Base-by-base conservation (phyloP, 1,140 invertebrate genomes). In the Drosophila carrolli region DNA sequence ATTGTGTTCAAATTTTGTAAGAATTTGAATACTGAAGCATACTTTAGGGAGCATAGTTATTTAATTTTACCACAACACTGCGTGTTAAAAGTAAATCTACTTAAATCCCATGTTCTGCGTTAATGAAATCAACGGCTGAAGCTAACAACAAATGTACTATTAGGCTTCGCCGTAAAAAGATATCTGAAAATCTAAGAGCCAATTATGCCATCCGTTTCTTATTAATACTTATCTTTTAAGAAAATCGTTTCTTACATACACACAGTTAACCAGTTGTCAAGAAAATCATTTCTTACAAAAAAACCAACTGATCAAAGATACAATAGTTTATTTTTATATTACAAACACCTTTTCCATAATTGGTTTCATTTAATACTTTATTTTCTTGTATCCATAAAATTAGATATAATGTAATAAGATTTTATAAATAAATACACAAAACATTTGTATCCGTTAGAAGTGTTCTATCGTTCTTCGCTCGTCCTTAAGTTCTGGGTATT, bases 321-420 rank as follows among this genome's bases (percentile, higher is more conserved):
- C 16, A 16, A 3, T 2, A 23, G 23, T 23, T 23, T 23, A 2
- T 23, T 23, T 23, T 4, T 50, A 1, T 9, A 56, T 4, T 2
- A 23, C 10, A 29, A 29, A 13, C 11, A 32, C n/a, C 32, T 5
- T 0, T n/a, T 5, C 1, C 10, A 1, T 6, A 13, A 38, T 79
- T 89, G 81, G 85, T 89, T 88, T 86, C 79, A 88, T 82, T 75
- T 86, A 86, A 86, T 86, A 86, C 82, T 86, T 86, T 86, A 86
- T 88, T 86, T 74, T 75, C 40, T 82, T 60, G 68, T 68, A 78
- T 85, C 53, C 74, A 78, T 86, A 65, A 78, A 86, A 68, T 76
- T 85, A 80, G 61, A 81, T 77, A 48, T 48, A 84, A 67, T 67
- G 54, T 75, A 60, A 70, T 58, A 73, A 66, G 40, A 61, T 80